Conservation (phyloP, 2,113 vertebrate species). For the Lutjanus erythropterus region DNA sequence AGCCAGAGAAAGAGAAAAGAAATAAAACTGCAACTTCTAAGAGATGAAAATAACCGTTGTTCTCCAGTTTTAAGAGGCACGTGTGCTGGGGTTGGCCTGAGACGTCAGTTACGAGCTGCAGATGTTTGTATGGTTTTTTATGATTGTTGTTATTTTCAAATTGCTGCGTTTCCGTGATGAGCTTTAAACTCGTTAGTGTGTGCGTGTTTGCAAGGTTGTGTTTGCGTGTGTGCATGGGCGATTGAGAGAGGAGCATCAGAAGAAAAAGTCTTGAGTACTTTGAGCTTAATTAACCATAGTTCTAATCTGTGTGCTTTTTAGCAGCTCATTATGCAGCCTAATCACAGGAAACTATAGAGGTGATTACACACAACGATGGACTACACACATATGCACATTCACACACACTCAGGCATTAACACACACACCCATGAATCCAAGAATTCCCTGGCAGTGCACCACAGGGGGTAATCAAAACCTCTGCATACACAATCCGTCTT, state of each 20-base stretch:
- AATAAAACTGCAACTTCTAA: constrained; percentile 78
- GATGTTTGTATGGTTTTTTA: constrained; percentile 83
- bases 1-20: constrained; percentile 75
- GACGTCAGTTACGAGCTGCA: constrained; percentile 81
- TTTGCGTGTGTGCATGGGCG: background rate
- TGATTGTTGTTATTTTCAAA: constrained; percentile 84
- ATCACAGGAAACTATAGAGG: constrained; percentile 70
- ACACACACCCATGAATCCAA: constrained; percentile 31
- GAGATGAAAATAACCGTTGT: constrained; percentile 83
- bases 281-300: constrained; percentile 64
- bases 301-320: constrained; percentile 64
- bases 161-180: constrained; percentile 74
- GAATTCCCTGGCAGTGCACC: constrained; percentile 41
- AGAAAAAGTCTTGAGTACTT: constrained; percentile 31
- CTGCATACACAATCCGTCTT: constrained; percentile 27
- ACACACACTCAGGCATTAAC: constrained; percentile 13
- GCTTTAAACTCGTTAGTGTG: constrained; percentile 62
- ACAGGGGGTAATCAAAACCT: constrained; percentile 56
- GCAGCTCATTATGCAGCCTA: constrained; percentile 68
- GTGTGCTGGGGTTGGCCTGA: constrained; percentile 72
- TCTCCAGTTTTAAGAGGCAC: constrained; percentile 80
- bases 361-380: constrained; percentile 49
- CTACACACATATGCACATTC: constrained; percentile 8
- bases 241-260: constrained; percentile 5
- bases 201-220: background rate